These are phyloP conservation scores for Apostichopus parvimensis DNA, from an alignment of 35 echinoderm and acorn worm genomes.

Conservation along the genomic window DNA sequence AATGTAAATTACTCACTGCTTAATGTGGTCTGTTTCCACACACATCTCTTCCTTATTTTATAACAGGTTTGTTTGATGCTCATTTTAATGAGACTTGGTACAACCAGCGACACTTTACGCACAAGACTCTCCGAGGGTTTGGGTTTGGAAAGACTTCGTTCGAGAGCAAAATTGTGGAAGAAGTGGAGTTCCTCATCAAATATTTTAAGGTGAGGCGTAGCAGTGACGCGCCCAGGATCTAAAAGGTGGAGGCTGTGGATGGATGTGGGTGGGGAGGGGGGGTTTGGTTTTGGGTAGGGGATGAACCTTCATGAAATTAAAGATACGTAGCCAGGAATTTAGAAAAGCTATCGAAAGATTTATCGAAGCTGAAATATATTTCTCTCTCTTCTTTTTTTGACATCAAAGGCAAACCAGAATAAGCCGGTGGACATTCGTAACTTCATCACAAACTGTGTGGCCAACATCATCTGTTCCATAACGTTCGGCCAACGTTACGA, in stretches of 20 bases:
- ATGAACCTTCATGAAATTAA: too few relatives aligned
- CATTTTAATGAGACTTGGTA: conserved; percentile 41
- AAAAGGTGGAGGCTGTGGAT: too few relatives aligned
- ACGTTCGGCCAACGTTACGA: conserved; percentile 47
- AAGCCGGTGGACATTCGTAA: conserved; percentile 34
- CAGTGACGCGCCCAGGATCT: too few relatives aligned
- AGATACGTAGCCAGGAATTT: too few relatives aligned
- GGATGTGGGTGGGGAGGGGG: too few relatives aligned
- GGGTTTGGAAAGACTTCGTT: conserved; percentile 43
- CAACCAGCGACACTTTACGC: conserved; percentile 38
- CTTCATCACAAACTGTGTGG: conserved; percentile 38
- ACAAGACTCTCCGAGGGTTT: conserved; percentile 55
- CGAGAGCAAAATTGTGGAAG: conserved; percentile 52
- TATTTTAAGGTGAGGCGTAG: conserved; percentile 25
- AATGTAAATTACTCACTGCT: too few relatives aligned
- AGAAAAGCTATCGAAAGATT: too few relatives aligned
- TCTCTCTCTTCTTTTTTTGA: too few relatives aligned
- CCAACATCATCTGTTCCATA: conserved; percentile 56
- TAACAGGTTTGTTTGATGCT: conserved; percentile 39
- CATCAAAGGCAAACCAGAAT: neutral
- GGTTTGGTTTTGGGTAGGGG: too few relatives aligned
- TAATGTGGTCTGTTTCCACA: too few relatives aligned
- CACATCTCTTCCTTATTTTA: neutral
- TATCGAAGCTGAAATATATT: too few relatives aligned
- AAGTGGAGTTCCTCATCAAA: conserved; percentile 30